Conservation (phyloP, 2,888 invertebrate species). For the Leptura quadrifasciata region DNA sequence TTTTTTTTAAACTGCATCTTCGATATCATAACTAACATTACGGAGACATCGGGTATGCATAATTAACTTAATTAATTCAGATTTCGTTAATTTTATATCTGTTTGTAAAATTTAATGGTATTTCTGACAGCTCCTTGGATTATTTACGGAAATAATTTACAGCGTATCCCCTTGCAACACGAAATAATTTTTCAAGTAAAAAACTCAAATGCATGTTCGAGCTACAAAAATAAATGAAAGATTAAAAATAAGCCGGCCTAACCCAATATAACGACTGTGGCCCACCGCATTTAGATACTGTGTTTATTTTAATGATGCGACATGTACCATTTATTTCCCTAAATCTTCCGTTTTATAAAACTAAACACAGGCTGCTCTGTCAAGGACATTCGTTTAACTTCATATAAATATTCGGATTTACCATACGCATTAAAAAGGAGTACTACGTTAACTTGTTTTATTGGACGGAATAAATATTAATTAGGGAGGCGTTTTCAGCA, state of each 20-base stretch:
- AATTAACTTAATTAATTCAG: conserved; percentile 30
- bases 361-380: conserved; percentile 58
- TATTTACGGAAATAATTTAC: conserved; percentile 38
- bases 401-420: conserved; percentile 26
- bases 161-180: conserved; percentile 18
- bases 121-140: conserved; percentile 14
- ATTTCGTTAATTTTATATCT: conserved; percentile 9
- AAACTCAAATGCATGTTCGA: conserved; percentile 18
- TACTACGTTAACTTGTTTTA: not conserved
- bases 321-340: conserved; percentile 68
- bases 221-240: conserved; percentile 58
- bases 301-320: conserved; percentile 69
- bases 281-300: conserved; percentile 62
- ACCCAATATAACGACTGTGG: conserved; percentile 65
- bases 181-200: conserved; percentile 34
- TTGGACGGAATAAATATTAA: not conserved
- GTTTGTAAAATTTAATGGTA: conserved; percentile 32
- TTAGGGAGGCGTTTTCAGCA: too few species aligned
- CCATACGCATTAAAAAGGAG: not conserved
- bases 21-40: not conserved
- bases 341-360: conserved; percentile 64
- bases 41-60: conserved; percentile 18
- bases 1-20: too few species aligned
- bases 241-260: conserved; percentile 64
- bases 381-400: conserved; percentile 41